These are phyloP conservation scores for Drepanosiphum platanoidis DNA, from an alignment of 2,888 invertebrate species.

Conservation along the genomic window DNA sequence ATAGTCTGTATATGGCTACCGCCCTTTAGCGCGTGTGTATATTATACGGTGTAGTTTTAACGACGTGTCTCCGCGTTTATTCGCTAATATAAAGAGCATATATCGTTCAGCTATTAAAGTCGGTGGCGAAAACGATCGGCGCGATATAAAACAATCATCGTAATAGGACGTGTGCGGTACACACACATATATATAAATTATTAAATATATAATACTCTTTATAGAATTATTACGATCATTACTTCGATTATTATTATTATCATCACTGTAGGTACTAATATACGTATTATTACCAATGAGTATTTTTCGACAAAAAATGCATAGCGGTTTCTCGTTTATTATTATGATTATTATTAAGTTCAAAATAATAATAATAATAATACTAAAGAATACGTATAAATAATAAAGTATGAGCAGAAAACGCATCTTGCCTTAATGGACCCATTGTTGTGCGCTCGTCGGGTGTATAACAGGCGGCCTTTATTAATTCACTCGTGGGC, in stretches of 20 bases:
- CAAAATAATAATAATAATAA: neutral
- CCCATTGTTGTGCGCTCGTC: constrained; percentile 10
- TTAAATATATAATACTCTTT: no score
- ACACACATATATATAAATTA: no score
- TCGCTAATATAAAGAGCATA: neutral
- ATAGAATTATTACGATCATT: no score
- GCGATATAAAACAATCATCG: constrained; percentile 13
- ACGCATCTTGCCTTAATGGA: constrained; percentile 29
- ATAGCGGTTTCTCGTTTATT: neutral
- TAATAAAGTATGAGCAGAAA: constrained; percentile 7
- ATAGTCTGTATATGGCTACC: neutral
- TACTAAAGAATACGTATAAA: neutral
- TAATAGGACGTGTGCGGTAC: neutral
- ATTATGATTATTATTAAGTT: constrained; percentile 5
- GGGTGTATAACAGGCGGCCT: neutral
- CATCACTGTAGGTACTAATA: no score
- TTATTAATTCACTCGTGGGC: constrained; percentile 14
- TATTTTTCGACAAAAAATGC: neutral
- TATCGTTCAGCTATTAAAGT: neutral
- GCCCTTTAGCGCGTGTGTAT: neutral
- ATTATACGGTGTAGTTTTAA: constrained; percentile 17
- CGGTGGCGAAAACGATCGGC: neutral
- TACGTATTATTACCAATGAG: no score
- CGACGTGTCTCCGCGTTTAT: neutral
- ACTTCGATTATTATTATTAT: no score